Conservation (phyloP, 2,113 vertebrate genomes). For the Oreochromis spilurus region DNA sequence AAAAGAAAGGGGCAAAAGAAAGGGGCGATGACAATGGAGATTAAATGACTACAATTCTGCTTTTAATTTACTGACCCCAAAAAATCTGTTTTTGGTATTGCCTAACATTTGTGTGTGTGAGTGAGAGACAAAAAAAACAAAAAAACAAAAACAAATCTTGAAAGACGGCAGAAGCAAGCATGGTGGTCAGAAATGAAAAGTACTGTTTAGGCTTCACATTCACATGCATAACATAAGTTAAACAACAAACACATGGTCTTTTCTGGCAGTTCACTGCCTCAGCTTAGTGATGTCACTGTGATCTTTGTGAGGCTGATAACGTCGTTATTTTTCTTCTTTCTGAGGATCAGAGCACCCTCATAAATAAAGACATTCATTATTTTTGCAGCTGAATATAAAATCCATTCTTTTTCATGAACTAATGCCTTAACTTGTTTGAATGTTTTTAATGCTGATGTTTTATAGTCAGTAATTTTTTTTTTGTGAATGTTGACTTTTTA, state of each 20-base stretch:
- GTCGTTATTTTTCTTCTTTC: not conserved
- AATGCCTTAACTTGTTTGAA: not conserved
- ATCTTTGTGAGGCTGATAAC: not conserved
- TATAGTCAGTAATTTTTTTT: not conserved
- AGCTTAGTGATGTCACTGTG: not conserved
- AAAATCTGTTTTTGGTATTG: not conserved
- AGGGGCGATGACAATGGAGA: not conserved
- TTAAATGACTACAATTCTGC: not conserved
- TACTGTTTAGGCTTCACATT: not conserved
- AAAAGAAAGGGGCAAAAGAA: not conserved
- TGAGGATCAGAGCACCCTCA: not conserved
- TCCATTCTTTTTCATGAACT: not conserved
- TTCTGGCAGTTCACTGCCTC: not conserved
- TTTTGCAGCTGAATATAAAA: not conserved
- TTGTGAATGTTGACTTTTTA: not conserved
- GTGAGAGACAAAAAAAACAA: not conserved
- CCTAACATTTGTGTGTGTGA: not conserved
- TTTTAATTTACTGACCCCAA: slow-evolving; percentile 10
- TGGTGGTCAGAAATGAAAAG: slow-evolving; percentile 17
- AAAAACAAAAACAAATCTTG: not conserved
- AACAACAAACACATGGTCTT: not conserved
- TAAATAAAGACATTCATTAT: not conserved
- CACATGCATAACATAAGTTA: not conserved
- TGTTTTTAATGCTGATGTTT: not conserved
- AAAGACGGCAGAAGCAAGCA: not conserved